These are phyloP conservation scores for Phrynosoma platyrhinos DNA, from an alignment of 2,113 vertebrate species.

Conservation along the genomic window DNA sequence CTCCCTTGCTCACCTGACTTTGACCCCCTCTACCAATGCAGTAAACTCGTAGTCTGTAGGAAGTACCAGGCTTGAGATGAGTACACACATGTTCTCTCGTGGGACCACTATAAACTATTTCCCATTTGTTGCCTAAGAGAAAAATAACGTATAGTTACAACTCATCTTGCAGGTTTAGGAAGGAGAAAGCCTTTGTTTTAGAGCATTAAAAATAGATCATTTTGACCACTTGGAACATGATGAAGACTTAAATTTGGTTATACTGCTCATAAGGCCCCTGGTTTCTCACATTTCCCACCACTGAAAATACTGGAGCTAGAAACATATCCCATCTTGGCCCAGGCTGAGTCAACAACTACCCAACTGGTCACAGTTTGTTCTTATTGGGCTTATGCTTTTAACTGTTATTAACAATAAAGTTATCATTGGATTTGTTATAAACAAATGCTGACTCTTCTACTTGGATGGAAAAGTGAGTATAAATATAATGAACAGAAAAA, in stretches of 20 bases:
- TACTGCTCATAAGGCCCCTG: background rate
- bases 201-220: background rate
- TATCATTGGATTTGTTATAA: background rate
- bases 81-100: constrained; percentile 78
- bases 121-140: constrained; percentile 77
- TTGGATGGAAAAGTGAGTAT: background rate
- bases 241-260: background rate
- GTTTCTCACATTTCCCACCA: too few relatives aligned
- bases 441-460: background rate
- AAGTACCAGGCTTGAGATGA: constrained; percentile 77
- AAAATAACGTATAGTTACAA: background rate
- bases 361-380: background rate
- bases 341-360: background rate
- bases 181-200: too few relatives aligned
- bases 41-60: constrained; percentile 78
- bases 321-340: too few relatives aligned
- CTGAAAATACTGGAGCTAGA: background rate
- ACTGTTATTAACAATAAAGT: background rate
- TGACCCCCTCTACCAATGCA: constrained; percentile 77
- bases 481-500: background rate
- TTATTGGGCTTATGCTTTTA: background rate
- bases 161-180: accelerated
- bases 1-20: constrained; percentile 76
- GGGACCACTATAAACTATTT: constrained; percentile 73
- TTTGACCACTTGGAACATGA: background rate